Percentiles rank a stretch among this genome's conserved stretches.
Conservation (phyloP, 2,113 vertebrate species). For the Epinephelus lanceolatus region DNA sequence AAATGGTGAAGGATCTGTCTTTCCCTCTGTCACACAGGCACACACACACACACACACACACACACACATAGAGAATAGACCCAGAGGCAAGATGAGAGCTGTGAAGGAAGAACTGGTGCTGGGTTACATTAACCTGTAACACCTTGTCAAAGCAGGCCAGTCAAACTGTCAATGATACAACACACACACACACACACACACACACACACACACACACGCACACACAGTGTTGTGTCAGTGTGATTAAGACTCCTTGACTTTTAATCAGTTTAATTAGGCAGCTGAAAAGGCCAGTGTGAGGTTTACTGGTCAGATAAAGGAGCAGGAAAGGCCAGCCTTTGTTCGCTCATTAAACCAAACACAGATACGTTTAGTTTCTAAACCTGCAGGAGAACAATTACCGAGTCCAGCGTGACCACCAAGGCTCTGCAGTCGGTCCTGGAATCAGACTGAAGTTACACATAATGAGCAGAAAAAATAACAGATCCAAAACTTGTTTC, state of each 20-base stretch:
- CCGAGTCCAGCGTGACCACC: not conserved
- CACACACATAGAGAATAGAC: not conserved
- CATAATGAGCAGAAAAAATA: conserved; percentile 1
- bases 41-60: conserved; percentile 2
- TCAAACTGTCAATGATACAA: conserved; percentile 2
- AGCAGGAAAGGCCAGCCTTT: not conserved
- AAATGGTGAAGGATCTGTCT: not conserved
- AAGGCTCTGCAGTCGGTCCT: not conserved
- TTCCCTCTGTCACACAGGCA: not conserved
- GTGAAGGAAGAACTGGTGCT: conserved; percentile 27
- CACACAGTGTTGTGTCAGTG: conserved; percentile 32
- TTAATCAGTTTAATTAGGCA: conserved; percentile 69
- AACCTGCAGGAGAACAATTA: conserved; percentile 15
- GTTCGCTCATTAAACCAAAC: conserved; percentile 35
- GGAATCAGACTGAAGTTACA: not conserved
- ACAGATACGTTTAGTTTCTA: not conserved
- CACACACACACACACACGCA: conserved; percentile 10
- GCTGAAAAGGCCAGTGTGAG: conserved; percentile 60
- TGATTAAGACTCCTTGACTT: conserved; percentile 41
- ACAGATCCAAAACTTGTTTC: too few relatives aligned
- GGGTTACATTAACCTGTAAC: conserved; percentile 53
- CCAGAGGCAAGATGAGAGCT: conserved; percentile 1
- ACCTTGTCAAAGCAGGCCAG: conserved; percentile 29
- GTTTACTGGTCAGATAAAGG: conserved; percentile 14
- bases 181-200: conserved; percentile 5